A percentile compares a stretch with the other conserved stretches of the same genome.
Conservation (phyloP, 2,888 invertebrate species). For the Lutraria lutraria region DNA sequence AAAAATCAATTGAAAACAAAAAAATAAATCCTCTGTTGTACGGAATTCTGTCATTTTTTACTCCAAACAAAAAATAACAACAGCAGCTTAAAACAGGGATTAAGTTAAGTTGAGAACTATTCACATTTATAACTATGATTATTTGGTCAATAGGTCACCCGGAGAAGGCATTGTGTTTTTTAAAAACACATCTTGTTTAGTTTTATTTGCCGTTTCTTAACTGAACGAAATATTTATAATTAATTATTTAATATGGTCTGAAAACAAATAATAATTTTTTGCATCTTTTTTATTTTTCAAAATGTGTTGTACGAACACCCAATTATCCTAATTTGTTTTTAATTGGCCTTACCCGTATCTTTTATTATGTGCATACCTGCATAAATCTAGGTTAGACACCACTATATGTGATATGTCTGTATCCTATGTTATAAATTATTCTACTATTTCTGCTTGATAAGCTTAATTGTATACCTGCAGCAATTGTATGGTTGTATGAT, state of each 20-base stretch:
- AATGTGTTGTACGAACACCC: background rate
- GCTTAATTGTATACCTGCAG: background rate
- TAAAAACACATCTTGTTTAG: too few relatives aligned
- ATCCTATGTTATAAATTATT: conserved; percentile 3
- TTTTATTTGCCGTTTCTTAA: background rate
- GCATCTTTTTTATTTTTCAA: too few relatives aligned
- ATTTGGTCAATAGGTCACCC: too few relatives aligned
- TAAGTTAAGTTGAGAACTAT: too few relatives aligned
- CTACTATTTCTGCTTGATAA: background rate
- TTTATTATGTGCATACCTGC: conserved; percentile 24
- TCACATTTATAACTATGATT: too few relatives aligned
- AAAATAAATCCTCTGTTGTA: too few relatives aligned
- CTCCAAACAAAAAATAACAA: too few relatives aligned
- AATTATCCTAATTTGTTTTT: background rate
- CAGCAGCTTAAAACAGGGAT: too few relatives aligned
- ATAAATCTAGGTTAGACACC: background rate
- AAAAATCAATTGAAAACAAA: too few relatives aligned
- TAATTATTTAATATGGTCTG: background rate
- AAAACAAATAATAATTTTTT: background rate
- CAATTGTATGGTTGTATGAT: background rate
- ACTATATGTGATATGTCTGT: background rate
- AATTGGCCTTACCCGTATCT: background rate
- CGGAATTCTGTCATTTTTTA: too few relatives aligned
- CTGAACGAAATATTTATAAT: background rate
- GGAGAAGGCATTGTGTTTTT: too few relatives aligned